A percentile compares a stretch with the other conserved stretches of the same genome.
Conservation (phyloP, 2,797 vertebrate species). For the Crypturellus tataupa region DNA sequence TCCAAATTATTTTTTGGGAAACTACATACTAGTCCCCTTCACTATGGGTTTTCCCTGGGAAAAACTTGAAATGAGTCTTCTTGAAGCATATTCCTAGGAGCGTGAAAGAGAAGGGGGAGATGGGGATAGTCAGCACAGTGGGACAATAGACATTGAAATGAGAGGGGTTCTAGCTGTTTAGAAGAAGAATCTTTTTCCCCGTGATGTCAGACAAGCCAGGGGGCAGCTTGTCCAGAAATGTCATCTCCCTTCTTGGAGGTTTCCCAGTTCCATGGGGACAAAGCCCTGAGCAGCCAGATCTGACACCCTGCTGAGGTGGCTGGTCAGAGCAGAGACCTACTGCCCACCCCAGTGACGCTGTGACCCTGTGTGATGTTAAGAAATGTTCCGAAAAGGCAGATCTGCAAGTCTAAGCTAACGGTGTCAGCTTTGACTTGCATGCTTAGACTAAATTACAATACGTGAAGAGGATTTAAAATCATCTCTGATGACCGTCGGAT, state of each 20-base stretch:
- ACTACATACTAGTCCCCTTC: neutral
- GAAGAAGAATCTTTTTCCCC: neutral
- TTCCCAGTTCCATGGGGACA: fast-evolving
- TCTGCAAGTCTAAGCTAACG: neutral
- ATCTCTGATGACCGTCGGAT: neutral
- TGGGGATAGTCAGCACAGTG: neutral
- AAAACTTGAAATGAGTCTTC: neutral
- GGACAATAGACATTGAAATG: neutral
- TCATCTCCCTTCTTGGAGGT: neutral
- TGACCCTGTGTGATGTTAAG: neutral
- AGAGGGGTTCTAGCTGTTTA: neutral
- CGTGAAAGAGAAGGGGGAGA: neutral
- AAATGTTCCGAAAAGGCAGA: neutral
- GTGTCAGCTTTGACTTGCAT: neutral
- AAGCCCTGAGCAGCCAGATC: neutral
- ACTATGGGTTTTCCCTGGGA: neutral
- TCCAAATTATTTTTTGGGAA: neutral
- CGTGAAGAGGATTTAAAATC: neutral
- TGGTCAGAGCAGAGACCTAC: neutral
- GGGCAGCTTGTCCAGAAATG: neutral
- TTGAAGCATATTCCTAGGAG: neutral
- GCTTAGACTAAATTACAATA: neutral
- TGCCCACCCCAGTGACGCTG: neutral
- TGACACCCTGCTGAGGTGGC: fast-evolving
- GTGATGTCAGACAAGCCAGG: fast-evolving